Evolutionary conservation across 2,888 invertebrate species (phyloP).

Genomic region (Trisateles emortualis): DNA sequence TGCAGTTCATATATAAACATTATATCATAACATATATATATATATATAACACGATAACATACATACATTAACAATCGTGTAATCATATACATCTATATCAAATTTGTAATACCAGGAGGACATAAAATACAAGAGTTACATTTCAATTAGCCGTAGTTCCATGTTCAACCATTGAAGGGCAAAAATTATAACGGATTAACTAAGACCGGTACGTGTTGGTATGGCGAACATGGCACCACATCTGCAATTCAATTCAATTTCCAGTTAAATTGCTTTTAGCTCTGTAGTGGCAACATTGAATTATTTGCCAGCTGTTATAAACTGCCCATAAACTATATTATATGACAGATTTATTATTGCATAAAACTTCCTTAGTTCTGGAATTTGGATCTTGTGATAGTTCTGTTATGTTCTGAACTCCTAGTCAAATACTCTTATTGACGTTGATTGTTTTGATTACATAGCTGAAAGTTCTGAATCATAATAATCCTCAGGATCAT

Average conservation of each 20-base stretch:
- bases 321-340: constrained; percentile 71
- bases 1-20: too few relatives aligned
- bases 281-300: constrained; percentile 64
- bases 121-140: constrained; percentile 23
- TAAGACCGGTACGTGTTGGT: constrained; percentile 33
- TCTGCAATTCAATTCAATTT: constrained; percentile 73
- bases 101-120: constrained; percentile 19
- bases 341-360: constrained; percentile 66
- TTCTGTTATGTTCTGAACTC: constrained; percentile 16
- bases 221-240: constrained; percentile 54
- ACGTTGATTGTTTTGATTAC: too few relatives aligned
- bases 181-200: constrained; percentile 46
- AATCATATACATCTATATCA: not conserved
- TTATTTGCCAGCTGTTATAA: constrained; percentile 72
- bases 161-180: constrained; percentile 32
- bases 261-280: constrained; percentile 67
- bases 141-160: constrained; percentile 28
- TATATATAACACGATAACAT: too few relatives aligned
- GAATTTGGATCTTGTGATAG: not conserved
- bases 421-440: too few relatives aligned
- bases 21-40: too few relatives aligned
- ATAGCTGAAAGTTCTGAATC: too few relatives aligned
- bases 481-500: too few relatives aligned
- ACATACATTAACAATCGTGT: too few relatives aligned
- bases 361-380: constrained; percentile 41